Conservation (phyloP, 2,888 invertebrate species). For the Helicoverpa assulta region DNA sequence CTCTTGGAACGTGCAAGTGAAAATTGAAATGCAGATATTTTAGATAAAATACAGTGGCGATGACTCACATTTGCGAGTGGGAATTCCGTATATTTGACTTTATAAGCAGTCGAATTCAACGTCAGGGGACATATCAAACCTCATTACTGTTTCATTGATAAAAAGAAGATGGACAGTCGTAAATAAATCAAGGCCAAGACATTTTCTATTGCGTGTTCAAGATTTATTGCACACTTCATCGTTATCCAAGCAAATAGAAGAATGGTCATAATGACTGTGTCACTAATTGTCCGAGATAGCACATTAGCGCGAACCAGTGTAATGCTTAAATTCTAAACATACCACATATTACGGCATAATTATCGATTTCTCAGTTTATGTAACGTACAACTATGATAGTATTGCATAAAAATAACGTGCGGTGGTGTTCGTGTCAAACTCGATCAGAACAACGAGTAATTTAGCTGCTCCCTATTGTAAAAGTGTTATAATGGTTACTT, state of each 20-base stretch:
- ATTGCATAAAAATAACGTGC: slow-evolving; percentile 78
- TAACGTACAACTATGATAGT: slow-evolving; percentile 57
- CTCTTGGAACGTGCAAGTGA: slow-evolving; percentile 26
- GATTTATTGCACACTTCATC: slow-evolving; percentile 41
- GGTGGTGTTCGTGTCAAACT: slow-evolving; percentile 70
- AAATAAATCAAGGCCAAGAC: slow-evolving; percentile 22
- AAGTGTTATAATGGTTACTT: slow-evolving; percentile 64
- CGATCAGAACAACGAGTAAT: slow-evolving; percentile 63
- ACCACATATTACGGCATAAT: slow-evolving; percentile 54
- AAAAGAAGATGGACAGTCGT: slow-evolving; percentile 8
- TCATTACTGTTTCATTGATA: slow-evolving; percentile 29
- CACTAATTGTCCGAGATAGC: slow-evolving; percentile 51
- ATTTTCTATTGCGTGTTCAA: slow-evolving; percentile 41
- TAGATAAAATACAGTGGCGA: slow-evolving; percentile 30
- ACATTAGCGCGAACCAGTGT: slow-evolving; percentile 28
- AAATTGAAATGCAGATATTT: slow-evolving; percentile 32
- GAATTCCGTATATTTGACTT: slow-evolving; percentile 43
- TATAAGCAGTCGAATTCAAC: slow-evolving; percentile 6
- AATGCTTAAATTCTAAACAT: slow-evolving; percentile 42
- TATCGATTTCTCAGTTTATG: slow-evolving; percentile 64
- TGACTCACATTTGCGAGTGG: slow-evolving; percentile 38
- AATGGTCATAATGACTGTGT: slow-evolving; percentile 48
- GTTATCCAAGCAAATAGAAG: slow-evolving; percentile 44
- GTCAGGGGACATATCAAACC: slow-evolving; percentile 9
- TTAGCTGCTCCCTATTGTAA: slow-evolving; percentile 51